Conservation (phyloP, 2,113 vertebrate genomes). For the Asarcornis scutulata region DNA sequence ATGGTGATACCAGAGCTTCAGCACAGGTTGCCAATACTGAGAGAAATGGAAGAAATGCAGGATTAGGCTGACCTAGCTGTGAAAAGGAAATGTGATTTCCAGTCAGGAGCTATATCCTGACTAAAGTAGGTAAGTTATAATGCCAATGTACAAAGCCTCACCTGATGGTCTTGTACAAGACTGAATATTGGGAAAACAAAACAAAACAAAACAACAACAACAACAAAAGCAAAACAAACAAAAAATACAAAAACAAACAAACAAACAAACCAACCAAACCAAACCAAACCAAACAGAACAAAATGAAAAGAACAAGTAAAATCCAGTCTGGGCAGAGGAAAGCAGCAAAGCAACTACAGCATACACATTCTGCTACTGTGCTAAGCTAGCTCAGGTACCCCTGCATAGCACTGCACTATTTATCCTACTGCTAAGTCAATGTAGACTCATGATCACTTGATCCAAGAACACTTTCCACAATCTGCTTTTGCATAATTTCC, state of each 20-base stretch:
- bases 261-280: too few relatives aligned
- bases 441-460: slow-evolving; percentile 54
- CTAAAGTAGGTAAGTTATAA: not conserved
- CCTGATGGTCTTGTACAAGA: not conserved
- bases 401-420: not conserved
- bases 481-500: slow-evolving; percentile 25
- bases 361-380: not conserved
- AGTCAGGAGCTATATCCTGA: not conserved
- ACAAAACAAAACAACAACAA: not conserved
- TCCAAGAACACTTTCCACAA: slow-evolving; percentile 47
- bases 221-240: not conserved
- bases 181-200: not conserved
- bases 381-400: not conserved
- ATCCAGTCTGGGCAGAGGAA: not conserved
- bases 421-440: slow-evolving; percentile 2
- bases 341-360: not conserved
- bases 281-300: too few relatives aligned
- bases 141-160: not conserved
- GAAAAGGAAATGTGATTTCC: not conserved
- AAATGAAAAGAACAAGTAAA: not conserved
- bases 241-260: not conserved
- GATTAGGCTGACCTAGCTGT: not conserved
- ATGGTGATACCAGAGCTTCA: not conserved
- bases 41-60: not conserved
- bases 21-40: not conserved